Percentiles rank a stretch among this genome's conserved stretches.
phyloP scores from a whole-genome alignment of 2,797 vertebrate genomes.

The Pseudochirops cupreus region DNA sequence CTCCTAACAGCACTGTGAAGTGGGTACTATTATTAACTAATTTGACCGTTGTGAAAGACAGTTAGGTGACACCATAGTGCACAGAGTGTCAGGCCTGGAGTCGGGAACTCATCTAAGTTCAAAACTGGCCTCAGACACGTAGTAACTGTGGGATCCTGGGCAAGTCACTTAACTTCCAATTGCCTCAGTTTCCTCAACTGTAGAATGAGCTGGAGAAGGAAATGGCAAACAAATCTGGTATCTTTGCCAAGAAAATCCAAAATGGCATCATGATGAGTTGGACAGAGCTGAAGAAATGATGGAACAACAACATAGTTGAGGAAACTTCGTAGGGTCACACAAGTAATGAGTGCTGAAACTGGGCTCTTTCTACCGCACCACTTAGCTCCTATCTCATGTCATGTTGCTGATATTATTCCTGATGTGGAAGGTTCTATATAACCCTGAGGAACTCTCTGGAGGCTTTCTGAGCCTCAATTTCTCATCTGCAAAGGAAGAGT shows the following conservation, averaged over 20 bases:
- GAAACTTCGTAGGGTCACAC: neutral
- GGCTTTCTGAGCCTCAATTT: neutral
- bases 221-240: neutral
- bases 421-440: neutral
- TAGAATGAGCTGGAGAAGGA: neutral
- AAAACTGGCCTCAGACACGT: neutral
- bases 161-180: neutral
- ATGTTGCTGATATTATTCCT: neutral
- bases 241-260: neutral
- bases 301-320: neutral
- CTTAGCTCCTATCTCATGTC: neutral
- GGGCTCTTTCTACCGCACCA: neutral
- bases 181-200: neutral
- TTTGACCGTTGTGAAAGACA: neutral
- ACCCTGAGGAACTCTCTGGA: neutral
- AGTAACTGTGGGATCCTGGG: neutral
- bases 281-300: neutral
- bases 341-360: neutral
- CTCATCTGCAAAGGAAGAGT: neutral
- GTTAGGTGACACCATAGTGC: neutral
- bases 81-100: neutral
- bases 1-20: neutral
- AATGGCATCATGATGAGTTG: neutral
- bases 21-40: neutral
- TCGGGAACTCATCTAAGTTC: neutral